Conservation (phyloP, 1,140 invertebrate species). For the Drosophila lowei region DNA sequence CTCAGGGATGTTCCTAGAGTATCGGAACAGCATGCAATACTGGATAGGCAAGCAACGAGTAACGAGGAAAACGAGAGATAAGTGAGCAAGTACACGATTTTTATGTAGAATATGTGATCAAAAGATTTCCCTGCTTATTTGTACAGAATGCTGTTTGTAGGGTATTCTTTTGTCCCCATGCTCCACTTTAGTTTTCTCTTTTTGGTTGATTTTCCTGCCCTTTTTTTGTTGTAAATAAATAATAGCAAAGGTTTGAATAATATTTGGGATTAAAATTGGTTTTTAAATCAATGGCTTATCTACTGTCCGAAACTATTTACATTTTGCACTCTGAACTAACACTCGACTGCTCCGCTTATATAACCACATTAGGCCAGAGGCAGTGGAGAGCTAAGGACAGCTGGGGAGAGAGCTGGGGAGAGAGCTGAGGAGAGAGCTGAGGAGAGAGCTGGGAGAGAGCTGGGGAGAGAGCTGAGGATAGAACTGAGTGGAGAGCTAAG, state of each 20-base stretch:
- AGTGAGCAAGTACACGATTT: no score
- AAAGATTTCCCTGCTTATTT: no score
- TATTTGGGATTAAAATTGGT: constrained; percentile 26
- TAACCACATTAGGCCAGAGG: constrained; percentile 70
- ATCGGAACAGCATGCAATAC: no score
- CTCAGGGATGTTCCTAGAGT: no score
- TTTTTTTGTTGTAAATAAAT: constrained; percentile 45
- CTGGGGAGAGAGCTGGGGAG: no score
- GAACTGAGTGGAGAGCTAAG: no score
- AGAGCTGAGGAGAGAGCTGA: constrained; percentile 41
- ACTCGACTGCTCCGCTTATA: constrained; percentile 32
- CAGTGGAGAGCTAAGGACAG: neutral
- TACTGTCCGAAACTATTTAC: constrained; percentile 59
- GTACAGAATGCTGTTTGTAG: neutral
- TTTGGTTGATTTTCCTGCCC: constrained; percentile 10
- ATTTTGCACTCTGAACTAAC: constrained; percentile 25
- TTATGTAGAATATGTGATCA: no score
- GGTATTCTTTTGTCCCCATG: neutral
- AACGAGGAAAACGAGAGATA: no score
- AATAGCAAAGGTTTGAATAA: constrained; percentile 9
- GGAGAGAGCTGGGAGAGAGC: no score
- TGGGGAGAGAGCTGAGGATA: neutral
- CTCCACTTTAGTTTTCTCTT: no score
- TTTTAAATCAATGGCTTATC: constrained; percentile 35
- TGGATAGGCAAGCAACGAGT: no score